These are phyloP conservation scores for Hyperopisus bebe DNA, from an alignment of 2,113 vertebrate genomes.

Conservation along the genomic window DNA sequence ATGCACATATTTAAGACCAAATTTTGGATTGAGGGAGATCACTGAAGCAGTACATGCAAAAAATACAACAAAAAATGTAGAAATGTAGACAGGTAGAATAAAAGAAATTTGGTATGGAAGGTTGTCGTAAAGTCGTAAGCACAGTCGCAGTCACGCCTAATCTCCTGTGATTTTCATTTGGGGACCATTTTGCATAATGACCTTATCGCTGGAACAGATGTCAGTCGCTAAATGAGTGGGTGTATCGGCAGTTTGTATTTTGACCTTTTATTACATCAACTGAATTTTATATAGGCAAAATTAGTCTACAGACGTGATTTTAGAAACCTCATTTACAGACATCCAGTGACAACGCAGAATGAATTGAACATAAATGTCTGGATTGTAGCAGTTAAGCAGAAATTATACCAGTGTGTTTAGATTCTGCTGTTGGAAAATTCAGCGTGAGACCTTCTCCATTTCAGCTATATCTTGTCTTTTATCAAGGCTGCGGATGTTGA, in stretches of 20 bases:
- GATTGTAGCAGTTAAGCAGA: neutral
- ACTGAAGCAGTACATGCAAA: neutral
- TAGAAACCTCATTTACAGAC: neutral
- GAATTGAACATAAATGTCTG: neutral
- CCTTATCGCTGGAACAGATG: neutral
- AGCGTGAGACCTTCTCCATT: neutral
- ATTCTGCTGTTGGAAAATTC: neutral
- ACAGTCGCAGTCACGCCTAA: neutral
- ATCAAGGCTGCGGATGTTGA: neutral
- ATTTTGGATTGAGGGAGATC: neutral
- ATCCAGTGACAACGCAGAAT: neutral
- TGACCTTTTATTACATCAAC: neutral
- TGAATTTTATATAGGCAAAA: neutral
- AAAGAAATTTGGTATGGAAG: neutral
- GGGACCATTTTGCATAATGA: neutral
- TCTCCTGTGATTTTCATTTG: neutral
- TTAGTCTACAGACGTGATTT: neutral
- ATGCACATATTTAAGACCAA: neutral
- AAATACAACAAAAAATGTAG: neutral
- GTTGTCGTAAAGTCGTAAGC: neutral
- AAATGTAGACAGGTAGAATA: neutral
- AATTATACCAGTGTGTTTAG: neutral
- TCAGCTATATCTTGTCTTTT: neutral
- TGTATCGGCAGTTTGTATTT: neutral
- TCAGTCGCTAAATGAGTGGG: neutral